These are phyloP conservation scores for Neoscelio sp. DNA, from an alignment of 2,888 invertebrate genomes.

Conservation along the genomic window DNA sequence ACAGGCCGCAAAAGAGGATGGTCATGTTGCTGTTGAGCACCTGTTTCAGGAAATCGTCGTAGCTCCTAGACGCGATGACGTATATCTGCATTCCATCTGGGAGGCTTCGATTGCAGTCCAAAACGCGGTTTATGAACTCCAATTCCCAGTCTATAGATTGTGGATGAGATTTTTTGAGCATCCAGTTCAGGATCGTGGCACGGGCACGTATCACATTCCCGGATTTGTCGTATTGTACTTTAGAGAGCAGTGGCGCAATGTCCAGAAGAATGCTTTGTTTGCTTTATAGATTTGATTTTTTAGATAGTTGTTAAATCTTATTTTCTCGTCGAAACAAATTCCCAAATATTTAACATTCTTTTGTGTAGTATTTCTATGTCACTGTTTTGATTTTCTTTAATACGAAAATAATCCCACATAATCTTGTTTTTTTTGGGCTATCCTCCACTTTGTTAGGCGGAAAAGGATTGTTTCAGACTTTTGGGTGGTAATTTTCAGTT, in stretches of 20 bases:
- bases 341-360: too few species aligned
- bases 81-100: slow-evolving; percentile 78
- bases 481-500: too few species aligned
- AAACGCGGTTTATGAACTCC: slow-evolving; percentile 75
- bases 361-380: background rate
- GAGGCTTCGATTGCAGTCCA: slow-evolving; percentile 74
- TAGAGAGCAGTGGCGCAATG: slow-evolving; percentile 77
- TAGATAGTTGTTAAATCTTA: background rate
- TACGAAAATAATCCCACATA: too few species aligned
- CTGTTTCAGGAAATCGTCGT: slow-evolving; percentile 78
- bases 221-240: slow-evolving; percentile 72
- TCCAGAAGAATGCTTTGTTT: slow-evolving; percentile 73
- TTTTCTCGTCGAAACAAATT: background rate
- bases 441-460: too few species aligned
- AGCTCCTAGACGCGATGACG: slow-evolving; percentile 79
- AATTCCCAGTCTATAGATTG: slow-evolving; percentile 78
- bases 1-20: slow-evolving; percentile 79
- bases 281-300: slow-evolving; percentile 14
- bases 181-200: slow-evolving; percentile 80
- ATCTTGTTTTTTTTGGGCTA: too few species aligned
- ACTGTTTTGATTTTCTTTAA: too few species aligned
- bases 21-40: slow-evolving; percentile 79
- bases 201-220: slow-evolving; percentile 76
- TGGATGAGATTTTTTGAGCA: slow-evolving; percentile 77
- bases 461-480: too few species aligned